Base-by-base conservation (phyloP, 2,888 invertebrate species). In the Lithophane ornitopus region DNA sequence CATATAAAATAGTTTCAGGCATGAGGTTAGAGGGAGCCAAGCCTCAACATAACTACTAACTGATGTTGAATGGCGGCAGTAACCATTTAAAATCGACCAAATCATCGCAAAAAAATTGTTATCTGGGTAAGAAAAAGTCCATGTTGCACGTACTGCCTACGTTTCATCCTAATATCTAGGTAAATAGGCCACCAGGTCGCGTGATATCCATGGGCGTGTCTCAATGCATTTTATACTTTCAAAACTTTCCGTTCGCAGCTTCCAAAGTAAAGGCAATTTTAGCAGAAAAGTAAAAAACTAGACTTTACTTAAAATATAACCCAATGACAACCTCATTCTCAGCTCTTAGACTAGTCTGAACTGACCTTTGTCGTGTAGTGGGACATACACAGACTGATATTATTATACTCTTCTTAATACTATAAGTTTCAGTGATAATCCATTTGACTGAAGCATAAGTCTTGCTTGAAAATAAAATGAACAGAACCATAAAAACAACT, bases 131-230 rank as follows among this genome's bases (percentile, higher is more conserved):
- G 26, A 46, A 46, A 26, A 59, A 26, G 22, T 26, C 16, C 22
- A 67, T 28, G 19, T 34, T 58, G 46, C 75, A 49, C 11, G 22
- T 16, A 49, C n/a, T 22, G 46, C 22, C 79, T 62, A 78, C 61
- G 56, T 67, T 66, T 73, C 26, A 67, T 52, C 67, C 41, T 16
- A 34, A 22, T 66, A 79, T 58, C 26, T 74, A 62, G 80, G 78
- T 62, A 67, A 78, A 49, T 67, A 26, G 80, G 80, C 56, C 61
- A 74, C 8, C 44, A 2, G 67, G 80, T 78, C 78, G 3, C 19
- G 7, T 16, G 39, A 19, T 28, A 49, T 49, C 22, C 49, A 49
- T 58, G 39, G 79, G 79, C 66, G 78, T 67, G 66, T 22, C 54
- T 54, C 46, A 16, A 16, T 78, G 80, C 67, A 67, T 58, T 56